phyloP scores from a whole-genome alignment of 2,888 invertebrate species.

The Diploptera punctata region DNA sequence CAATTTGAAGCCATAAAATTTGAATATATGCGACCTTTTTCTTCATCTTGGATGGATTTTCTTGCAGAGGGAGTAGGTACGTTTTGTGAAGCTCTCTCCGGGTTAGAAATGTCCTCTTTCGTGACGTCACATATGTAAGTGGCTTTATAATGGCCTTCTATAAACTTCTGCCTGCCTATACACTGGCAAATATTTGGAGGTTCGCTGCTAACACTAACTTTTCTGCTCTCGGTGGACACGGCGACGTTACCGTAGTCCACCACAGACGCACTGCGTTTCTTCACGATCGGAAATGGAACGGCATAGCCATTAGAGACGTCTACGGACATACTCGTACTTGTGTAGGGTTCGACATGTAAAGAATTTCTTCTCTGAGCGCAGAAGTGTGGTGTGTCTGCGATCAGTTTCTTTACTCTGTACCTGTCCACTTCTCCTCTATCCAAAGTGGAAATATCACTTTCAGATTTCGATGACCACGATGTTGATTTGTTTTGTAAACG shows the following conservation, averaged over 20 bases:
- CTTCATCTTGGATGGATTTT: neutral
- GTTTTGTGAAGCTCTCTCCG: neutral
- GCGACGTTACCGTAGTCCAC: neutral
- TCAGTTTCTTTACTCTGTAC: neutral
- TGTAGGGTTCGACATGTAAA: too few species aligned
- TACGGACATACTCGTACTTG: neutral
- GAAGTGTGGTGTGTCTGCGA: neutral
- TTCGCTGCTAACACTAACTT: neutral
- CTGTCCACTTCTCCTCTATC: neutral
- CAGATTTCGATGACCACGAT: slow-evolving; percentile 39
- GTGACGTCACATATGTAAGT: neutral
- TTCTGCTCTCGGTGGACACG: neutral
- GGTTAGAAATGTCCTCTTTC: neutral
- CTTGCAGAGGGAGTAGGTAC: neutral
- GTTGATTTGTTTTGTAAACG: slow-evolving; percentile 39
- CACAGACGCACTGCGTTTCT: neutral
- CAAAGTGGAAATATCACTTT: slow-evolving; percentile 31
- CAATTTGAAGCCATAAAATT: neutral
- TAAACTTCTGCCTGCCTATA: neutral
- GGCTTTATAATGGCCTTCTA: slow-evolving; percentile 15
- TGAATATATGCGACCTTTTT: neutral
- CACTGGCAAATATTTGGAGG: neutral
- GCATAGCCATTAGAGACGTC: neutral
- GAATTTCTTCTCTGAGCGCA: neutral
- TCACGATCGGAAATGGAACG: neutral